A percentile compares a stretch with the other conserved stretches of the same genome.
Conservation (phyloP, 1,140 invertebrate species). For the Scaptomyza montana region DNA sequence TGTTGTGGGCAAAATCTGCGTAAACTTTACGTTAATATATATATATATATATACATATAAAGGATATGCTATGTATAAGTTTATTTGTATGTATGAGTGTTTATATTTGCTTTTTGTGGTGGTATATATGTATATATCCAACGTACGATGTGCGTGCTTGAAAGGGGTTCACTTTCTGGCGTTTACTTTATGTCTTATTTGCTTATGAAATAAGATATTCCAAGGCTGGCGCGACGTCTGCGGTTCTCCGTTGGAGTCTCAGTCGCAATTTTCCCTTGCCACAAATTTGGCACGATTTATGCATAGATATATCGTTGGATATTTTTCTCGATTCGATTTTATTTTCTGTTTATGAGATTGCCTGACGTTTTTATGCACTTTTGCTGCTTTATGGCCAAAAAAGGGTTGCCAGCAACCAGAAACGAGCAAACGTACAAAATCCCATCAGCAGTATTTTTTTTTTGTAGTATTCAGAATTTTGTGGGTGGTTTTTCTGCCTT, state of each 20-base stretch:
- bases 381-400: constrained; percentile 49
- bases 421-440: not conserved
- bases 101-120: constrained; percentile 37
- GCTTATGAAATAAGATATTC: constrained; percentile 79
- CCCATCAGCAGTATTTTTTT: constrained; percentile 1
- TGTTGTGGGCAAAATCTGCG: constrained; percentile 74
- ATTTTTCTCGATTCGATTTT: constrained; percentile 55
- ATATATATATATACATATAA: constrained; percentile 3
- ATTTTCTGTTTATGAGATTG: constrained; percentile 76
- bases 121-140: not conserved
- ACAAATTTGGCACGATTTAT: constrained; percentile 46
- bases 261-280: constrained; percentile 5
- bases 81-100: constrained; percentile 9
- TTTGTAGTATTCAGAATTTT: not conserved
- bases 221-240: constrained; percentile 18
- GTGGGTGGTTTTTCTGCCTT: not conserved
- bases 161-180: constrained; percentile 40
- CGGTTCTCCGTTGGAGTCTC: constrained; percentile 2
- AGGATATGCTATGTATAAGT: not conserved
- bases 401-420: constrained; percentile 32
- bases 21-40: constrained; percentile 57
- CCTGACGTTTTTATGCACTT: constrained; percentile 72
- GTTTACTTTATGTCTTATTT: constrained; percentile 76
- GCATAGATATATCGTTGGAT: constrained; percentile 47
- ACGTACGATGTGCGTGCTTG: constrained; percentile 13